Conservation (phyloP, 37 sponge, comb jelly and placozoan species). For the Theonella swinhoei region DNA sequence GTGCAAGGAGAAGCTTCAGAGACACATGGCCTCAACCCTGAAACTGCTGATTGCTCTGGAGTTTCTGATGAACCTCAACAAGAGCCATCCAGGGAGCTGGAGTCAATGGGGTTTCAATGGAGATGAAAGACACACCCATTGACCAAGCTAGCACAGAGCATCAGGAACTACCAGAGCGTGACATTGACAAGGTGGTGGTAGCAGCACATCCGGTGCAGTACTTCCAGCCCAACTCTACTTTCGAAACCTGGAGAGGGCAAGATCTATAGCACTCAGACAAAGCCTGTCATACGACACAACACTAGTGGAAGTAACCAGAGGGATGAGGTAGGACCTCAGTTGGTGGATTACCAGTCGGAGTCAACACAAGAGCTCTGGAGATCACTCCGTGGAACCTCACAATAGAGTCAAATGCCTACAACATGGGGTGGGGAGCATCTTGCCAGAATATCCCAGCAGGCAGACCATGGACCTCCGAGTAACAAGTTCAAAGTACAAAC, state of each 20-base stretch:
- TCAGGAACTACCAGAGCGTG: background rate
- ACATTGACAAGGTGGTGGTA: conserved; percentile 11
- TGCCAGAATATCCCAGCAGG: conserved; percentile 7
- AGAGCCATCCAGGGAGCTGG: no score
- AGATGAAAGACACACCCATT: background rate
- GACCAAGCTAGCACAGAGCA: background rate
- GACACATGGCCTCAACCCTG: background rate
- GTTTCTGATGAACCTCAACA: background rate
- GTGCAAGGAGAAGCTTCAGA: background rate
- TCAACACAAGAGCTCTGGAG: conserved; percentile 10
- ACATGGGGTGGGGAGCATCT: conserved; percentile 36
- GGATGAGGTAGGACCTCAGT: conserved; percentile 6
- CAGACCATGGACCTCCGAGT: conserved; percentile 15
- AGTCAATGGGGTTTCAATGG: no score
- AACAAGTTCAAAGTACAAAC: conserved; percentile 5
- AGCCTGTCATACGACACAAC: background rate
- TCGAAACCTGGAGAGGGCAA: conserved; percentile 1
- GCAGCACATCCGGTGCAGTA: conserved; percentile 16
- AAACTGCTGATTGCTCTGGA: background rate
- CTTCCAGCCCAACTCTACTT: conserved; percentile 32
- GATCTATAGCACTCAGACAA: background rate
- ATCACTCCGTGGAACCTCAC: background rate
- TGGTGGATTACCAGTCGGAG: background rate
- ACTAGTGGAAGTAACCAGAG: background rate
- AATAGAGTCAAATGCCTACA: conserved; percentile 44